A percentile compares a stretch with the other conserved stretches of the same genome.
phyloP scores from a whole-genome alignment of 2,113 vertebrate species.

The Apteryx owenii region DNA sequence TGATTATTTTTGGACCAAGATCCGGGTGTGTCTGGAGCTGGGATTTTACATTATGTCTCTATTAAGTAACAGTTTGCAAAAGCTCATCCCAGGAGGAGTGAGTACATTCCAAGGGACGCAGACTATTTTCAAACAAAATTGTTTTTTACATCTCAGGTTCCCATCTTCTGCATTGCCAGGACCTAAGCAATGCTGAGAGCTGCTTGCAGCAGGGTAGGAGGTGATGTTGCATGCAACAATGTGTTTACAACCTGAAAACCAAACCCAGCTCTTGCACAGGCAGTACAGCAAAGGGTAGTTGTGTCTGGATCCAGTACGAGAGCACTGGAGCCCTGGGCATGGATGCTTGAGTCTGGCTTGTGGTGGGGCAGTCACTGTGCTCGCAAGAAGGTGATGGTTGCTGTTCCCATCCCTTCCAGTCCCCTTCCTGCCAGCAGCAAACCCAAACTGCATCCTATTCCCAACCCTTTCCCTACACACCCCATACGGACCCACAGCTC shows the following conservation, averaged over 20 bases:
- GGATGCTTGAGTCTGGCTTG: fast-evolving
- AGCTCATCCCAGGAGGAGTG: not conserved
- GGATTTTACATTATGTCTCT: constrained; percentile 50
- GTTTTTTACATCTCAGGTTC: not conserved
- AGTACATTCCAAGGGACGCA: not conserved
- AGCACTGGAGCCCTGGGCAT: not conserved
- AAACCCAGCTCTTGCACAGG: not conserved
- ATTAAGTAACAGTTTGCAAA: constrained; percentile 55
- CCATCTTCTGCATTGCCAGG: not conserved
- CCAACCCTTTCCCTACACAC: too few relatives aligned
- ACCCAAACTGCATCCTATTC: too few relatives aligned
- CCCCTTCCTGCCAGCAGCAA: too few relatives aligned
- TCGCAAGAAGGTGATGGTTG: too few relatives aligned
- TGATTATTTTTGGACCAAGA: constrained; percentile 55
- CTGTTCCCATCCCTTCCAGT: too few relatives aligned
- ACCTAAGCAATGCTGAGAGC: not conserved
- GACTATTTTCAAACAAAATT: not conserved
- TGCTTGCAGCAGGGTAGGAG: not conserved
- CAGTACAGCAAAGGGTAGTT: not conserved
- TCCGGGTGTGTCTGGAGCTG: not conserved
- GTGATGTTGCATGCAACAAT: not conserved
- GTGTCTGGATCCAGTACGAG: not conserved
- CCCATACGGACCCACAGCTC: too few relatives aligned
- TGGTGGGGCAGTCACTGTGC: not conserved
- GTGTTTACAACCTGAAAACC: not conserved